These are phyloP conservation scores for Melinaea marsaeus DNA, from an alignment of 2,888 invertebrate genomes.

Conservation along the genomic window DNA sequence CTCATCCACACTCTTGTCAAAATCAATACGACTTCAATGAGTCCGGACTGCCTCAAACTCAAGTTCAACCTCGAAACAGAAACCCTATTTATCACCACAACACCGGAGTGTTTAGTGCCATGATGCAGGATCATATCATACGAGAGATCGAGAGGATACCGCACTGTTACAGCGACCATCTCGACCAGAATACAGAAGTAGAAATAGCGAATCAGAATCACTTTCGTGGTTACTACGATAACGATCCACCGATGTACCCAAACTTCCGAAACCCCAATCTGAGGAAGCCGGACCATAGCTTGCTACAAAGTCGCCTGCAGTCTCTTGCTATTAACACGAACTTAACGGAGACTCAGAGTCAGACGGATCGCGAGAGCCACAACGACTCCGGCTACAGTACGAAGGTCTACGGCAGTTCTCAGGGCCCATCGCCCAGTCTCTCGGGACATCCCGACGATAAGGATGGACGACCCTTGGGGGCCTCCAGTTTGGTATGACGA, in stretches of 20 bases:
- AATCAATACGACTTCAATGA: conserved; percentile 59
- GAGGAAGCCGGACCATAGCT: conserved; percentile 63
- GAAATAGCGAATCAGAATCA: conserved; percentile 69
- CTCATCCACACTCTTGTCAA: conserved; percentile 46
- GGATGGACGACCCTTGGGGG: conserved; percentile 68
- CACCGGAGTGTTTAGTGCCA: conserved; percentile 69
- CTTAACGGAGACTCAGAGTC: conserved; percentile 69
- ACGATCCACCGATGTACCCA: conserved; percentile 57
- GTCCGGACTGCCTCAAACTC: conserved; percentile 51
- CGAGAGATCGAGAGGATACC: conserved; percentile 74
- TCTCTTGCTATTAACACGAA: conserved; percentile 73
- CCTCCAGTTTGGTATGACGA: conserved; percentile 81
- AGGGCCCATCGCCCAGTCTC: conserved; percentile 86
- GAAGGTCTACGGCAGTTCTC: conserved; percentile 87
- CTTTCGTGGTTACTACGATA: conserved; percentile 67
- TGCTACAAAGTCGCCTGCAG: conserved; percentile 69
- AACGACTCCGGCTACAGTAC: conserved; percentile 93
- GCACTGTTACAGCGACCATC: conserved; percentile 69
- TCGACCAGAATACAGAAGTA: conserved; percentile 69
- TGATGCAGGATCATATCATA: conserved; percentile 75
- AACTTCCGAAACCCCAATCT: conserved; percentile 43
- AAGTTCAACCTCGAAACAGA: conserved; percentile 59
- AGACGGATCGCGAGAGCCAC: conserved; percentile 81
- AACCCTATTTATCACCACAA: conserved; percentile 68
- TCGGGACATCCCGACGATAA: conserved; percentile 77